Evolutionary conservation across 2,113 vertebrate species (phyloP).

Genomic region (Leucosticte australis): DNA sequence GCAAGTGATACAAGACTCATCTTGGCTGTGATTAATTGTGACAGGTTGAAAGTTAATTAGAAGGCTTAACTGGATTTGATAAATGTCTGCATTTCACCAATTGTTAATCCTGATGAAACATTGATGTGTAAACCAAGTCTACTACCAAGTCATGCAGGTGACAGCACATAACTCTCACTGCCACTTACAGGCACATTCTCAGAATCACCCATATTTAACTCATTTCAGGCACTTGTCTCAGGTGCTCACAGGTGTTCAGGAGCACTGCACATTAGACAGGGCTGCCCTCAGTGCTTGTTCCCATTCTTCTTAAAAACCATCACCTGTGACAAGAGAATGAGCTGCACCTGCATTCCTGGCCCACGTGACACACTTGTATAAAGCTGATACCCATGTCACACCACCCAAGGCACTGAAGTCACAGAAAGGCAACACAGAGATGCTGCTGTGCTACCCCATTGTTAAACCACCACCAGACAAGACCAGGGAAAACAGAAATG

Average conservation of each 20-base stretch:
- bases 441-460: not conserved
- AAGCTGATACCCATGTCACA: not conserved
- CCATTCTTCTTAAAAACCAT: not conserved
- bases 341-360: not conserved
- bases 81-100: not conserved
- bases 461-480: not conserved
- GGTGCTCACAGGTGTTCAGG: not conserved
- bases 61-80: not conserved
- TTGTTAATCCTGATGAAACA: not conserved
- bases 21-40: not conserved
- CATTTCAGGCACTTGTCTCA: not conserved
- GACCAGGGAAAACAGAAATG: not conserved
- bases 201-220: not conserved
- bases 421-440: not conserved
- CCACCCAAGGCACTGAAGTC: not conserved
- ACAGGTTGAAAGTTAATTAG: not conserved
- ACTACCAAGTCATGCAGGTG: not conserved
- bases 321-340: not conserved
- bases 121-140: not conserved
- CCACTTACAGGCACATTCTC: not conserved
- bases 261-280: not conserved
- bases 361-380: not conserved
- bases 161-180: not conserved
- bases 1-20: not conserved
- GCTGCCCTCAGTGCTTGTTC: not conserved